A percentile compares a stretch with the other conserved stretches of the same genome.
Conservation (phyloP, 2,113 vertebrate species). For the Agelaius tricolor region DNA sequence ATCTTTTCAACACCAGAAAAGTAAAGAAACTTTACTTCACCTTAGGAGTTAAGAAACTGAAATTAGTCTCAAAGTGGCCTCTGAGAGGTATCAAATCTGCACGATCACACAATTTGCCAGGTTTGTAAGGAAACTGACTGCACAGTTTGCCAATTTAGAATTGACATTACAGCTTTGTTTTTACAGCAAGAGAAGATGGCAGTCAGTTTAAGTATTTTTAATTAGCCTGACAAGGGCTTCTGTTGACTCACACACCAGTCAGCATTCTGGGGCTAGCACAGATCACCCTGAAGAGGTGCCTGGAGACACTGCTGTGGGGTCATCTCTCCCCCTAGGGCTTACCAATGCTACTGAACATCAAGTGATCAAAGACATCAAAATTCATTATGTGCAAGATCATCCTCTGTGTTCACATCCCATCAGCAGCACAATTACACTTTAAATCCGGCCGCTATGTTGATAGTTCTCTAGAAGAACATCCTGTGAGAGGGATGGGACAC, state of each 20-base stretch:
- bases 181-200: not conserved
- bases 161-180: not conserved
- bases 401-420: not conserved
- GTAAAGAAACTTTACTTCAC: not conserved
- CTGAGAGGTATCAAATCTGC: not conserved
- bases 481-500: not conserved
- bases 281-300: not conserved
- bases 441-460: not conserved
- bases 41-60: not conserved
- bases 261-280: not conserved
- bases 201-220: not conserved
- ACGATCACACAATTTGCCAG: not conserved
- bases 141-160: not conserved
- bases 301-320: not conserved
- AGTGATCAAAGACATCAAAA: not conserved
- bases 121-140: not conserved
- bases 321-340: not conserved
- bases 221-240: not conserved
- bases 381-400: not conserved
- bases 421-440: not conserved
- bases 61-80: not conserved
- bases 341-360: not conserved
- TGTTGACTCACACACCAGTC: not conserved
- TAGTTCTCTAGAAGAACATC: not conserved
- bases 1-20: not conserved